A percentile compares a stretch with the other conserved stretches of the same genome.
These are phyloP conservation scores for Adrianichthys oophorus DNA, from an alignment of 2,797 vertebrate genomes.

Conservation along the genomic window DNA sequence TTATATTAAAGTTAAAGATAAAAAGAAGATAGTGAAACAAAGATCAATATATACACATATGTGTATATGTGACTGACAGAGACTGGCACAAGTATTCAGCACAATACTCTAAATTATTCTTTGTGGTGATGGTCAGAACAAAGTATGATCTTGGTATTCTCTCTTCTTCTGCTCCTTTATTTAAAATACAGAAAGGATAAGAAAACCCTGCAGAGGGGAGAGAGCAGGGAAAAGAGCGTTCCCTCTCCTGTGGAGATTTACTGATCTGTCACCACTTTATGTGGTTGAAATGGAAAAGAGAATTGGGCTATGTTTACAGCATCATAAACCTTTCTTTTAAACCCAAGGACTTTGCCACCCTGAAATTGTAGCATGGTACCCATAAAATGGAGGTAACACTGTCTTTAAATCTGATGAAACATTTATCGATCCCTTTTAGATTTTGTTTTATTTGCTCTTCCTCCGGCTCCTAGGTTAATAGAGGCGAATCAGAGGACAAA, in stretches of 20 bases:
- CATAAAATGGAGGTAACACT: conserved; percentile 71
- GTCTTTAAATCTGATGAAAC: conserved; percentile 80
- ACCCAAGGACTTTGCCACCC: conserved; percentile 80
- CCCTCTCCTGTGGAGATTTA: conserved; percentile 73
- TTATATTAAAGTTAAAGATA: too few species aligned
- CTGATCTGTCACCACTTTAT: conserved; percentile 79
- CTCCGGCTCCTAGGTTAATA: conserved; percentile 49
- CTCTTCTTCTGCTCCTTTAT: conserved; percentile 39
- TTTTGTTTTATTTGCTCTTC: conserved; percentile 74
- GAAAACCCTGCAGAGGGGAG: conserved; percentile 37
- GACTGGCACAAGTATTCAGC: too few species aligned
- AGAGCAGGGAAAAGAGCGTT: conserved; percentile 47
- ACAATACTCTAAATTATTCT: too few species aligned
- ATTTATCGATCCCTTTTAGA: conserved; percentile 79
- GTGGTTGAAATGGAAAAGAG: conserved; percentile 81
- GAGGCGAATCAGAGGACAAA: conserved; percentile 51
- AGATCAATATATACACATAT: too few species aligned
- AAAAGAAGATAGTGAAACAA: too few species aligned
- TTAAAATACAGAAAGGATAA: conserved; percentile 19
- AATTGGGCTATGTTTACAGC: conserved; percentile 81
- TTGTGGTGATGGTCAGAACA: background rate
- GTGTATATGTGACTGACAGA: too few species aligned
- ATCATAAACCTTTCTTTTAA: conserved; percentile 82
- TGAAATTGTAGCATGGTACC: conserved; percentile 63
- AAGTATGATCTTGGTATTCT: conserved; percentile 26